Percentiles rank a stretch among this genome's conserved stretches.
These are phyloP conservation scores for Leptosomus discolor DNA, from an alignment of 2,113 vertebrate species.

Conservation along the genomic window DNA sequence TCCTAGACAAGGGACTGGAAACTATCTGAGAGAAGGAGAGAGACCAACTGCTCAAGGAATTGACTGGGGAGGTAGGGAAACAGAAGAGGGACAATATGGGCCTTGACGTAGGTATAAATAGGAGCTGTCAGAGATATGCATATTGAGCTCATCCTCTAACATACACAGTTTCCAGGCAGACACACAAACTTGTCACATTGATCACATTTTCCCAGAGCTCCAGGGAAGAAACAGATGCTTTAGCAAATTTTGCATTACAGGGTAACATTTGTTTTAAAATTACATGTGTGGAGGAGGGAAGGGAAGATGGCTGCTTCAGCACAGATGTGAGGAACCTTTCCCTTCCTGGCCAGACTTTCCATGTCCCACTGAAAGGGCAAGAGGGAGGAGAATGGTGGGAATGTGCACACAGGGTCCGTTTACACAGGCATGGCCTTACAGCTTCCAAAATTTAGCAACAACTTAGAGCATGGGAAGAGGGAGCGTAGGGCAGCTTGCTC, in stretches of 20 bases:
- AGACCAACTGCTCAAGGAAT: background rate
- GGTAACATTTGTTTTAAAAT: conserved; percentile 1
- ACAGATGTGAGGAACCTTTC: background rate
- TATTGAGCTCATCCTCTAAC: background rate
- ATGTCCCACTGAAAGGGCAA: background rate
- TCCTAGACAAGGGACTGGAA: background rate
- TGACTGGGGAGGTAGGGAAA: background rate
- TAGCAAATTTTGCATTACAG: background rate
- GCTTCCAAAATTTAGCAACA: background rate
- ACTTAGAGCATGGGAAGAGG: background rate
- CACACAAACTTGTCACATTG: background rate
- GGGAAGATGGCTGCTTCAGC: background rate
- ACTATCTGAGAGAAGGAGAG: background rate
- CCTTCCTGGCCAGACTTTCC: background rate
- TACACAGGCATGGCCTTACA: background rate
- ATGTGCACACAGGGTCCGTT: background rate
- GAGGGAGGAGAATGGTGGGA: background rate
- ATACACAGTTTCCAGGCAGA: conserved; percentile 11
- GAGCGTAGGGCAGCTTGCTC: background rate
- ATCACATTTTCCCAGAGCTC: background rate
- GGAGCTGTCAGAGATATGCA: background rate
- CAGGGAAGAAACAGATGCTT: conserved; percentile 26
- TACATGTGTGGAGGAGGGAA: background rate
- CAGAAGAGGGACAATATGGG: background rate
- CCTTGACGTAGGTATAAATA: background rate